Base-by-base conservation (phyloP, 37 sponge, comb jelly and placozoan species). In the Tethya wilhelma region DNA sequence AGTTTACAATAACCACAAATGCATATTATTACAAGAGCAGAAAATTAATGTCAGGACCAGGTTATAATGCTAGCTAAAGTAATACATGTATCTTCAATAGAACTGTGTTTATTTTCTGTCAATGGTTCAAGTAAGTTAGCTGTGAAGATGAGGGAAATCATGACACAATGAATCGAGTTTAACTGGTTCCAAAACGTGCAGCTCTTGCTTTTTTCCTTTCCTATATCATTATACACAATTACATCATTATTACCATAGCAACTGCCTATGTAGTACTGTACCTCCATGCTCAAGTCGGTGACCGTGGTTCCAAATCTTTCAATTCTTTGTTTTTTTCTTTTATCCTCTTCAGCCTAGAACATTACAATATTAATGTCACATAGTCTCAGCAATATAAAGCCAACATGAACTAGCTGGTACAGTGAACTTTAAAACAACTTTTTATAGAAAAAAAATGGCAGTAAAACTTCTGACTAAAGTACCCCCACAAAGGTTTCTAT, bases 321-420 rank as follows among this genome's bases (percentile, higher is more conserved):
- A 40, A 62, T 33, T 26, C 91, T 60, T 72, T 81, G 77, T 28
- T 78, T 69, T 53, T 86, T 86, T 59, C 66, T 86, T 0, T 91
- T 83, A 5, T 67, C 46, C 34, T 82, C 83, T 17, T 86, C 87
- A 2, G 79, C 74, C 75, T 79, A 44, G 55, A 11, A 49, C 55
- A 20, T 49, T 49, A 49, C 17, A 49, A 49, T 49, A 11, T 49
- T 20, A 11, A 49, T 49, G 55, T 17, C 60, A 36, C 62, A 75
- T n/a, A 75, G 30, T 9, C 62, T 31, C 62, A 58, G 28, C 14
- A n/a, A n/a, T n/a, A n/a, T n/a, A n/a, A n/a, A n/a, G n/a, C n/a
- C n/a, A n/a, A n/a, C n/a, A n/a, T n/a, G n/a, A n/a, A n/a, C 75
- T 19, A 49, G 53, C 40, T 12, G 4, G 2, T 60, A 12, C 63